Evolutionary conservation across 2,113 vertebrate species (phyloP).

Genomic region (Oncorhynchus kisutch): DNA sequence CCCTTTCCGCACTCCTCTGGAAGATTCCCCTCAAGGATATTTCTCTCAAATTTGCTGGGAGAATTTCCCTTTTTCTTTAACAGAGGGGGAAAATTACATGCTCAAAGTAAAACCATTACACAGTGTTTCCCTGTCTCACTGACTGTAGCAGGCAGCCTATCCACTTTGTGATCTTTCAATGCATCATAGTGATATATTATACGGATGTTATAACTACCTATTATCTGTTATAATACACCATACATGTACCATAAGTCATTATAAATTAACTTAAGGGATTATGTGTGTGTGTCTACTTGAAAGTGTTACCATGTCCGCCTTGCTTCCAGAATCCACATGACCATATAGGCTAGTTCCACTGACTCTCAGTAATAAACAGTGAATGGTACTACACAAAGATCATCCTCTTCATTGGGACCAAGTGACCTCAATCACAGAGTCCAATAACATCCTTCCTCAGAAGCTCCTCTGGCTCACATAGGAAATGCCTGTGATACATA

Average conservation of each 20-base stretch:
- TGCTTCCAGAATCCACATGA: neutral
- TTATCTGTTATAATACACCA: no score
- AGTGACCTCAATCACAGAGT: slow-evolving; percentile 29
- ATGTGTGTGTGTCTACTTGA: no score
- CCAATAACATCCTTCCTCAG: slow-evolving; percentile 22
- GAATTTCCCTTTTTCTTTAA: slow-evolving; percentile 16
- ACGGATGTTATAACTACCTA: no score
- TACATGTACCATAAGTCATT: no score
- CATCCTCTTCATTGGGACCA: slow-evolving; percentile 17
- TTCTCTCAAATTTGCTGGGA: slow-evolving; percentile 21
- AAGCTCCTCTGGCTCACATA: slow-evolving; percentile 15
- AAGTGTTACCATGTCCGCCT: no score
- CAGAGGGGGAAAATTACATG: neutral
- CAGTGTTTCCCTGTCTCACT: neutral
- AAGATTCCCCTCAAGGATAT: slow-evolving; percentile 14
- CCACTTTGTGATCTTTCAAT: neutral
- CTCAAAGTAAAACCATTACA: no score
- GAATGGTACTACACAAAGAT: slow-evolving; percentile 22
- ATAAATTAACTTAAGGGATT: no score
- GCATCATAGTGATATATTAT: no score
- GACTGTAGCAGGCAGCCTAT: slow-evolving; percentile 10
- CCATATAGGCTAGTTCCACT: neutral
- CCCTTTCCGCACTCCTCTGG: slow-evolving; percentile 22
- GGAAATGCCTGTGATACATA: slow-evolving; percentile 22
- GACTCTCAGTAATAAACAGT: slow-evolving; percentile 18